phyloP scores from a whole-genome alignment of 2,888 invertebrate genomes.

The Drosophila barbarae region DNA sequence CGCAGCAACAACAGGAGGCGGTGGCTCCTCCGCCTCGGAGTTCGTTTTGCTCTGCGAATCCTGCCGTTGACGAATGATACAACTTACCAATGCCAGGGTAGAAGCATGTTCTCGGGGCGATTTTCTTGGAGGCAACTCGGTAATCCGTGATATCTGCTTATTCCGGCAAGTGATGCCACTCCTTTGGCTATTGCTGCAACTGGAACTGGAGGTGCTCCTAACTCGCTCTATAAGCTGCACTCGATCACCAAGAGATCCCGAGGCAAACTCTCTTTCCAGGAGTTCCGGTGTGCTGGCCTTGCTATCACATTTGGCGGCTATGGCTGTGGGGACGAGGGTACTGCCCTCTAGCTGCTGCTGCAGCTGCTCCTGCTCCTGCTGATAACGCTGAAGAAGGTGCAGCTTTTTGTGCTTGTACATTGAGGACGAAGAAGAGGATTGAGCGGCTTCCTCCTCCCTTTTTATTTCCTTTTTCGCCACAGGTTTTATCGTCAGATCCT shows the following conservation, averaged over 20 bases:
- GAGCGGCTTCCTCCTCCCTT: conserved; percentile 28
- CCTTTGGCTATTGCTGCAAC: conserved; percentile 64
- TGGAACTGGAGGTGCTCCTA: conserved; percentile 73
- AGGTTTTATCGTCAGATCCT: conserved; percentile 16
- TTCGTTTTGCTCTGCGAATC: conserved; percentile 76
- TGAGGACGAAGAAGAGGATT: conserved; percentile 26
- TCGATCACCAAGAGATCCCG: conserved; percentile 45
- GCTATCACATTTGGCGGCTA: conserved; percentile 67
- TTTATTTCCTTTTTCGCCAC: conserved; percentile 38
- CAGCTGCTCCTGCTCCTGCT: conserved; percentile 72
- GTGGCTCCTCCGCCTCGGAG: conserved; percentile 73
- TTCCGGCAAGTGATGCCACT: conserved; percentile 64
- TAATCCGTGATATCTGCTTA: conserved; percentile 72
- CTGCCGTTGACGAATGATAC: conserved; percentile 81
- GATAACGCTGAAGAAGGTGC: conserved; percentile 74
- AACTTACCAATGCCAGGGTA: conserved; percentile 89
- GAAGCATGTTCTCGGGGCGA: conserved; percentile 94
- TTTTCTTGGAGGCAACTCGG: conserved; percentile 84
- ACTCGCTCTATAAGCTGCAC: conserved; percentile 51
- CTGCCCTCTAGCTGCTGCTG: conserved; percentile 46
- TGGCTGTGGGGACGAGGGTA: conserved; percentile 43
- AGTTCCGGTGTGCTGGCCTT: conserved; percentile 73
- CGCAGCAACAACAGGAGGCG: conserved; percentile 17
- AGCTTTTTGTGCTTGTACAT: conserved; percentile 74
- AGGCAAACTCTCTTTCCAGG: conserved; percentile 59